Base-by-base conservation (phyloP, 2,797 vertebrate genomes). In the Coccyzus lansbergi region DNA sequence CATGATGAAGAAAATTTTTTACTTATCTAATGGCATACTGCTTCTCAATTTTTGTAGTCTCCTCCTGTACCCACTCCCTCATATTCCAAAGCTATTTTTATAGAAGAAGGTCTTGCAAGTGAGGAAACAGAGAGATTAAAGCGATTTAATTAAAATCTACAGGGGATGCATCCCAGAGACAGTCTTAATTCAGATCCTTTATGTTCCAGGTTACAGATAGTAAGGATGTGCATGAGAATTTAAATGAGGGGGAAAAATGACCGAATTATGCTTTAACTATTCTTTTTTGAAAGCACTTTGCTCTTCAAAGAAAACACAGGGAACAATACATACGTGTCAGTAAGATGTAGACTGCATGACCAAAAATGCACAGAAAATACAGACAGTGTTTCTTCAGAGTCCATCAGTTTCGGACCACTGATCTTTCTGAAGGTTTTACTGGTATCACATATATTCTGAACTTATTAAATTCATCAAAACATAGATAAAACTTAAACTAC, bases 401-500 rank as follows among this genome's bases (percentile, higher is more conserved):
- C 52, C 53, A 33, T 33, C 53, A 68, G 29, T 28, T 80, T 70
- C 72, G n/a, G 63, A 83, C 24, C 51, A 70, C 38, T 15, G 51
- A 87, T 31, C 22, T 48, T 93, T 13, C 52, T 33, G 12, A 60
- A 62, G 40, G 63, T 85, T 53, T 31, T 63, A 34, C 8, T 36
- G 4, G 12, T 56, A 68, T 21, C 29, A 34, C 29, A 59, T 15
- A 72, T 51, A 85, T 96, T 94, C 53, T 69, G 65, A 93, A 95
- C 93, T 53, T n/a, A 93, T 8, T 4, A 95, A 90, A 78, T 42
- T 88, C 20, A 83, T 0, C 67, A 46, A 84, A 91, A 94, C 72
- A 84, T 1, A 85, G 86, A 93, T 91, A 94, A 82, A 96, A 85
- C 21, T 87, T 88, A 72, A 95, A 71, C 75, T 91, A 69, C 84